phyloP scores from a whole-genome alignment of 1,140 invertebrate genomes.

The Phymorhynchus buccinoides region DNA sequence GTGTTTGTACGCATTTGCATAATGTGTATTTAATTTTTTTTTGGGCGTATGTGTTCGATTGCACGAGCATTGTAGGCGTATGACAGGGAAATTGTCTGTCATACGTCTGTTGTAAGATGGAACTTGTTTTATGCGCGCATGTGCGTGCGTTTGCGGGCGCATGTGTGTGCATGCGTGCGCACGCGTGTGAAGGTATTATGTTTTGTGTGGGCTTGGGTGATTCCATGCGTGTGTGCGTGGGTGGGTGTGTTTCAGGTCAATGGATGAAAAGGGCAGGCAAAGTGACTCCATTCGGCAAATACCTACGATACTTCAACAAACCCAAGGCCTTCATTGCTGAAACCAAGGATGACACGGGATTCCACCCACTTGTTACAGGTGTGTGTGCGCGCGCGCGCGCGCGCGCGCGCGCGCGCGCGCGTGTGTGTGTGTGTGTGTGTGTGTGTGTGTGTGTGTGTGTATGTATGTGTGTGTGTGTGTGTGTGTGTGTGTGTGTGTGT shows the following conservation, averaged over 20 bases:
- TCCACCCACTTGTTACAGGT: neutral
- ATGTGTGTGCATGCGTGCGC: no score
- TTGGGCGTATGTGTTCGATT: no score
- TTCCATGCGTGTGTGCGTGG: no score
- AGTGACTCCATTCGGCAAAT: neutral
- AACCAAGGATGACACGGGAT: neutral
- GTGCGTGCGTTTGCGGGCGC: no score
- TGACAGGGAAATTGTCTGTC: no score
- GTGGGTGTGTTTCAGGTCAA: neutral
- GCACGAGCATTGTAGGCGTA: no score
- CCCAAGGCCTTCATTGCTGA: neutral
- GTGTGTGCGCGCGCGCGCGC: neutral
- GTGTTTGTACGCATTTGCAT: no score
- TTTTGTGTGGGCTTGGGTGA: no score
- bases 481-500: neutral
- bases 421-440: slow-evolving; percentile 18
- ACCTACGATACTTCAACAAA: neutral
- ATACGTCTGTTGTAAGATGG: no score
- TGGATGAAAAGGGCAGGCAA: neutral
- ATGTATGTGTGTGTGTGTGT: neutral
- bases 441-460: slow-evolving; percentile 20
- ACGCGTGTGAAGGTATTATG: no score
- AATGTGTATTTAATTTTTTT: no score
- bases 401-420: neutral
- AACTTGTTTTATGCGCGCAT: no score